phyloP scores from a whole-genome alignment of 2,113 vertebrate species.

The Gymnarchus niloticus region DNA sequence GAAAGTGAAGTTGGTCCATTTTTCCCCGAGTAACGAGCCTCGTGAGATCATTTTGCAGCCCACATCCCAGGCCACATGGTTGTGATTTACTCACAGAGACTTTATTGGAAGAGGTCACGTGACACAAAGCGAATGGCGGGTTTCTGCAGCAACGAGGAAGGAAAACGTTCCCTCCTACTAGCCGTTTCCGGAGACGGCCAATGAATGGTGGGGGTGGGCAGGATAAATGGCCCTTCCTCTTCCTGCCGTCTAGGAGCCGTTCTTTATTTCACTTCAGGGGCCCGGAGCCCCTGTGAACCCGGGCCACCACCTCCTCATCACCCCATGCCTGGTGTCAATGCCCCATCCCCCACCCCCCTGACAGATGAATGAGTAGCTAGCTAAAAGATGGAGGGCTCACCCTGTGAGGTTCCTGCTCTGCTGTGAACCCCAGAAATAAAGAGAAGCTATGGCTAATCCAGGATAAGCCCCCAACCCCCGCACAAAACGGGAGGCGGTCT shows the following conservation, averaged over 20 bases:
- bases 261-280: background rate
- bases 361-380: background rate
- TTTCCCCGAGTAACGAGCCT: background rate
- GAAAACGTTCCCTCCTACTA: background rate
- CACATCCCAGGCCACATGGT: background rate
- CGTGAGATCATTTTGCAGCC: background rate
- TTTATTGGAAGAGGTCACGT: background rate
- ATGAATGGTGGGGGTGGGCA: background rate
- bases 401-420: conserved; percentile 34
- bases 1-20: background rate
- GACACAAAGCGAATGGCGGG: background rate
- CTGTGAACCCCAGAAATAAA: conserved; percentile 23
- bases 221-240: background rate
- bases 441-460: conserved; percentile 33
- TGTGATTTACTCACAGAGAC: background rate
- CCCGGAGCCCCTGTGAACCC: background rate
- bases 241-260: background rate
- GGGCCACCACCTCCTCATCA: background rate
- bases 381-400: background rate
- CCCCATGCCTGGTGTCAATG: background rate
- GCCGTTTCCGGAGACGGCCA: background rate
- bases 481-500: background rate
- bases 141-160: background rate
- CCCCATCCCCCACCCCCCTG: background rate
- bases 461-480: conserved; percentile 31